Evolutionary conservation across 2,113 vertebrate species (phyloP).

Genomic region (Python bivittatus): DNA sequence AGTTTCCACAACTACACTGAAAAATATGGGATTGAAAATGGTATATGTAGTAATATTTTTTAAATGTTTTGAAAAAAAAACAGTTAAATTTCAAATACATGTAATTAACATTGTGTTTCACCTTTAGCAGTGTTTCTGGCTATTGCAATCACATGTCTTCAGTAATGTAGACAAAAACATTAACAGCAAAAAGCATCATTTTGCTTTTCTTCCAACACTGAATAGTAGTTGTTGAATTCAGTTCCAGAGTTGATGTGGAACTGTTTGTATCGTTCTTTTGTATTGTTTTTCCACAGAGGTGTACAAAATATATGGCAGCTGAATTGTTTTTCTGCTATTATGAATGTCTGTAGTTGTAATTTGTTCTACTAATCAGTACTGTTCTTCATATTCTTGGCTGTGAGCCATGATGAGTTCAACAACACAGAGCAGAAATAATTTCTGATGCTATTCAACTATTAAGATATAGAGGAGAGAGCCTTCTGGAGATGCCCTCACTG

Average conservation of each 20-base stretch:
- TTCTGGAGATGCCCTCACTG: too few relatives aligned
- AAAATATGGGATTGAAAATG: too few relatives aligned
- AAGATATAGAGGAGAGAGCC: too few relatives aligned
- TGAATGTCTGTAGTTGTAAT: neutral
- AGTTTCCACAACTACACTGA: neutral
- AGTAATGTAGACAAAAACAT: neutral
- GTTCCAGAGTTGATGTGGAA: neutral
- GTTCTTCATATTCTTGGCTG: neutral
- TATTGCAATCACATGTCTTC: neutral
- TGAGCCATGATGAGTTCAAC: neutral
- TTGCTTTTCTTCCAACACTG: too few relatives aligned
- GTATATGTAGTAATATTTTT: too few relatives aligned
- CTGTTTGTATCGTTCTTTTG: neutral
- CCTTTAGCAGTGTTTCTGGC: neutral
- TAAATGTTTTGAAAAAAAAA: too few relatives aligned
- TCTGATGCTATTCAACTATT: too few relatives aligned
- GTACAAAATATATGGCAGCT: too few relatives aligned
- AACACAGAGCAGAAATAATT: neutral
- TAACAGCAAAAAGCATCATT: neutral
- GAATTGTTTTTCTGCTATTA: neutral
- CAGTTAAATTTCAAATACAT: neutral
- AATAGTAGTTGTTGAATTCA: neutral
- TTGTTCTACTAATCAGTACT: neutral
- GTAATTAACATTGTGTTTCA: neutral
- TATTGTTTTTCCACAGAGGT: neutral